Evolutionary conservation across 1,140 invertebrate genomes (phyloP).

Genomic region (Trachymyrmex septentrionalis): DNA sequence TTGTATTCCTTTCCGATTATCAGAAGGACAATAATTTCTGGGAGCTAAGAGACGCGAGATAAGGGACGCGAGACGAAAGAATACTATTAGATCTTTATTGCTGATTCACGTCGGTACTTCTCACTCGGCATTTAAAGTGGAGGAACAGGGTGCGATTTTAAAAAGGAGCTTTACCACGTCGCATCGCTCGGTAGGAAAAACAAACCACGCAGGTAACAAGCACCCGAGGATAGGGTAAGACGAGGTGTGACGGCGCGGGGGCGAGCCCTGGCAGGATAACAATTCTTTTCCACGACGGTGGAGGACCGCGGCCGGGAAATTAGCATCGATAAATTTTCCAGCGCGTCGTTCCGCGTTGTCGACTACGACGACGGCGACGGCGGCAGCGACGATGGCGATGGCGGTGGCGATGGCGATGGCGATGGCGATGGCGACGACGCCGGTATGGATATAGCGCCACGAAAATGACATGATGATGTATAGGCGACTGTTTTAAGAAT

Average conservation of each 20-base stretch:
- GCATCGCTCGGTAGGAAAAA: conserved; percentile 39
- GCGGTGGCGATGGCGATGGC: conserved; percentile 33
- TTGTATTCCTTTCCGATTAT: background rate
- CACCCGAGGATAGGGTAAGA: conserved; percentile 69
- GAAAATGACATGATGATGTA: conserved; percentile 86
- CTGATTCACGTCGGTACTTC: conserved; percentile 59
- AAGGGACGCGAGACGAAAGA: background rate
- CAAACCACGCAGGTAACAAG: conserved; percentile 64
- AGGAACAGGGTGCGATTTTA: conserved; percentile 66
- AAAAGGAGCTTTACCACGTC: conserved; percentile 70
- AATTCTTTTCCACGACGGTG: conserved; percentile 81
- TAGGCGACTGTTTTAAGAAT: conserved; percentile 86
- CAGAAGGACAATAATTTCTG: background rate
- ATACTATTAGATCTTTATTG: conserved; percentile 42
- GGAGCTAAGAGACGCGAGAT: background rate
- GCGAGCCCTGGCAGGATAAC: conserved; percentile 75
- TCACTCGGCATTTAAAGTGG: conserved; percentile 71
- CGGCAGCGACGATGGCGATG: conserved; percentile 9
- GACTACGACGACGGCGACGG: conserved; percentile 69
- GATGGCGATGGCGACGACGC: conserved; percentile 45
- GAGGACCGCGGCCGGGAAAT: conserved; percentile 84
- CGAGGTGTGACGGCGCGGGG: conserved; percentile 41
- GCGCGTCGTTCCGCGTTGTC: conserved; percentile 79
- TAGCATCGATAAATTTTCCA: conserved; percentile 87
- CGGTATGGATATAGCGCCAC: conserved; percentile 73